These are phyloP conservation scores for Criorhina ranunculi DNA, from an alignment of 2,888 invertebrate species.

Conservation along the genomic window DNA sequence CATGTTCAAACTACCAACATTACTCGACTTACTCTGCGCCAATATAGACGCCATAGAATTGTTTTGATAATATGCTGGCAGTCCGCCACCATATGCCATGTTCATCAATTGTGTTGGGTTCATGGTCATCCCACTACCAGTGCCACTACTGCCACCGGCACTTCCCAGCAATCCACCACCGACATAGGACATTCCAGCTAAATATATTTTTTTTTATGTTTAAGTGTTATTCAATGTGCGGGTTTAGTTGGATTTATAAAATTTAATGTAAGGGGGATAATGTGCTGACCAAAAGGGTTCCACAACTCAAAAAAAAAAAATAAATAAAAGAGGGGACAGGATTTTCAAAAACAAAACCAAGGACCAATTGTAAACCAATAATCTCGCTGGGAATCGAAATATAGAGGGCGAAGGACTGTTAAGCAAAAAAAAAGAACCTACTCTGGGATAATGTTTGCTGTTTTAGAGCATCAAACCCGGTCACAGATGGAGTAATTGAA, in stretches of 20 bases:
- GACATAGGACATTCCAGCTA: constrained; percentile 67
- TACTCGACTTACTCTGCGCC: constrained; percentile 92
- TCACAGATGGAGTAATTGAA: constrained; percentile 51
- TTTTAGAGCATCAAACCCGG: constrained; percentile 71
- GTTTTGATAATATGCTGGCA: constrained; percentile 84
- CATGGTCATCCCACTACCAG: constrained; percentile 70
- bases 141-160: constrained; percentile 63
- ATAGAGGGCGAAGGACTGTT: background rate
- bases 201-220: constrained; percentile 42
- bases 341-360: background rate
- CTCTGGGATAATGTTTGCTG: constrained; percentile 64
- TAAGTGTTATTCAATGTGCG: background rate
- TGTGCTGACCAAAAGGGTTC: background rate
- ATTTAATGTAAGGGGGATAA: background rate
- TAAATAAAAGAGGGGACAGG: background rate
- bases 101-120: constrained; percentile 82
- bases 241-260: background rate
- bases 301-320: background rate
- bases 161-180: constrained; percentile 64
- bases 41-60: constrained; percentile 89
- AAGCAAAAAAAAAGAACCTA: constrained; percentile 49
- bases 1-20: constrained; percentile 82
- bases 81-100: constrained; percentile 84
- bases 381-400: background rate
- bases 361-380: background rate